Base-by-base conservation (phyloP, 2,797 vertebrate genomes). In the Dipus sagitta region DNA sequence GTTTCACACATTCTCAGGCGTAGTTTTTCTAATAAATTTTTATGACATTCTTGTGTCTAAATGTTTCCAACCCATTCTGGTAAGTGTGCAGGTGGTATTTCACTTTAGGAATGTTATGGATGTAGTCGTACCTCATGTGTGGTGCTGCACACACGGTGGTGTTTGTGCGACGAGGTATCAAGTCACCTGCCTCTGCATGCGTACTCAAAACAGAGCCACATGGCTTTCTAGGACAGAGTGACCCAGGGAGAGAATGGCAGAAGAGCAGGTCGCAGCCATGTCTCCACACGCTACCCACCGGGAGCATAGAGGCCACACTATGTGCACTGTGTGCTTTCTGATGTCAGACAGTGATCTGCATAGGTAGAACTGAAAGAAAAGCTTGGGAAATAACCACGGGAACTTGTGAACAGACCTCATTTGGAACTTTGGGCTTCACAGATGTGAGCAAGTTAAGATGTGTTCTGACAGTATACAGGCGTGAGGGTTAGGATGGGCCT, bases 281-380 rank as follows among this genome's bases (percentile, higher is more conserved):
- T 17, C 26, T 62, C 70, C 26, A 60, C 28, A 32, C 21, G 26
- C 20, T 4, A 30, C 21, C 15, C 18, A 26, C 54, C 30, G 28
- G 12, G 34, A 38, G 0, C 2, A 42, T 4, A 82, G 12, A 54
- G 38, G 8, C 52, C 52, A 18, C 10, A 80, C 28, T 34, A 75
- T 38, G 38, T 85, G 23, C 81, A 70, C 60, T 28, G 10, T n/a
- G 20, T 78, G 28, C 17, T 93, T 92, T 90, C 83, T 83, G 79
- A 88, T 47, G 17, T 17, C 14, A 60, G 74, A 76, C 54, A 24
- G 14, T n/a, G 62, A 6, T 34, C 34, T 6, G 15, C 62, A 26
- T 85, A 32, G 23, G 2, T 23, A 17, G 72, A 75, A 26, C 26
- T 21, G 58, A 38, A 70, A 28, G 24, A 65, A 3, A 42, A 15